phyloP scores from a whole-genome alignment of 1,140 invertebrate genomes.

The Latrodectus geometricus region DNA sequence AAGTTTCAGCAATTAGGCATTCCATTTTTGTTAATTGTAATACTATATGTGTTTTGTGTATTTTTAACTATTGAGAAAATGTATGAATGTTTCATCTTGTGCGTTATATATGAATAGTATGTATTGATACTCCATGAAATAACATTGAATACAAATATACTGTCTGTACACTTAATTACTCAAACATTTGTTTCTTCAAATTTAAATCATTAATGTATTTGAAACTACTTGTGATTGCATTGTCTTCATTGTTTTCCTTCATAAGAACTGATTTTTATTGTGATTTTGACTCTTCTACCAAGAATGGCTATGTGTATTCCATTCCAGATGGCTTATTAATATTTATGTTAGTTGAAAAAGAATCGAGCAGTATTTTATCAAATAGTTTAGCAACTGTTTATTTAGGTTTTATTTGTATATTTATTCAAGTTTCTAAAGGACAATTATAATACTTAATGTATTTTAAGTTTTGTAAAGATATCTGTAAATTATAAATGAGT shows the following conservation, averaged over 20 bases:
- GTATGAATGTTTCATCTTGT: background rate
- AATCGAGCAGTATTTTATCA: conserved; percentile 49
- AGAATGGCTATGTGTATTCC: background rate
- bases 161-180: too few relatives aligned
- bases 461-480: conserved; percentile 52
- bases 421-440: conserved; percentile 57
- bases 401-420: conserved; percentile 55
- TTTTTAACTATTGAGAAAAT: background rate
- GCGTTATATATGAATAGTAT: background rate
- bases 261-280: too few relatives aligned
- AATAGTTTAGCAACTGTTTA: conserved; percentile 35
- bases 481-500: conserved; percentile 39
- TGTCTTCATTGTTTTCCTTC: background rate
- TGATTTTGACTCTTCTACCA: too few relatives aligned
- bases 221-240: background rate
- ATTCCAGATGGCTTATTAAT: conserved; percentile 6
- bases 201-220: background rate
- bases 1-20: background rate
- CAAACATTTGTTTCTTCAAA: background rate
- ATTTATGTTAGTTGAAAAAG: conserved; percentile 14
- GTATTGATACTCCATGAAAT: too few relatives aligned
- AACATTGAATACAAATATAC: too few relatives aligned
- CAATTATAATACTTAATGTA: conserved; percentile 49
- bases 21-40: background rate
- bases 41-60: background rate